Evolutionary conservation across 2,113 vertebrate genomes (phyloP).

Genomic region (Nipponia nippon): DNA sequence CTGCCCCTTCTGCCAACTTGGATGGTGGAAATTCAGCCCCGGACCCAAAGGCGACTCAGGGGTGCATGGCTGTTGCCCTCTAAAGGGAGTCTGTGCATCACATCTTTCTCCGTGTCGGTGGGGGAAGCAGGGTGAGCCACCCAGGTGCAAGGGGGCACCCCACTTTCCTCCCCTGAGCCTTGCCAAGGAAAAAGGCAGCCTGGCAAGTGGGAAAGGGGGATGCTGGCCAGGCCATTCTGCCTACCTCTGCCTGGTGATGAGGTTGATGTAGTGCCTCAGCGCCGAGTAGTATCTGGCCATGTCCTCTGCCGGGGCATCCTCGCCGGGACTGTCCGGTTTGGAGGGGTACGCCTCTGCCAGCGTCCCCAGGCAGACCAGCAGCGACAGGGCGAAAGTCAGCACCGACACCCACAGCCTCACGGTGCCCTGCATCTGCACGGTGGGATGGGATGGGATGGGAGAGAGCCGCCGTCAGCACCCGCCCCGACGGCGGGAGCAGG

Average conservation of each 20-base stretch:
- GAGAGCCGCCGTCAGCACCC: background rate
- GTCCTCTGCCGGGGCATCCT: constrained; percentile 91
- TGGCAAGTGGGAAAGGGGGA: background rate
- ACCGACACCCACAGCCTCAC: constrained; percentile 82
- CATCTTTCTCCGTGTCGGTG: accelerated
- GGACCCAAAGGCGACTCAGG: background rate
- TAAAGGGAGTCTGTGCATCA: background rate
- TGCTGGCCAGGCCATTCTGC: background rate
- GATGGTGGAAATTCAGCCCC: background rate
- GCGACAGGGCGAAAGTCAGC: constrained; percentile 84
- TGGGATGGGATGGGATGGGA: background rate
- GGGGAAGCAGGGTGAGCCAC: background rate
- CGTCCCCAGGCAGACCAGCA: constrained; percentile 86
- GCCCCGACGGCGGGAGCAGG: background rate
- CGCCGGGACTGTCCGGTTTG: constrained; percentile 94
- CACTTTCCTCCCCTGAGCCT: background rate
- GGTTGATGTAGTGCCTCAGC: constrained; percentile 98
- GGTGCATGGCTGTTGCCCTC: accelerated
- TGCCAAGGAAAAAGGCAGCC: background rate
- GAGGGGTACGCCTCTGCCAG: constrained; percentile 91
- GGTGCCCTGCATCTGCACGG: constrained; percentile 85
- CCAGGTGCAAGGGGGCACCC: background rate
- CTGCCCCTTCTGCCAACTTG: background rate
- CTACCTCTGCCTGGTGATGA: constrained; percentile 97
- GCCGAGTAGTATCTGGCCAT: constrained; percentile 97